Conservation (phyloP, 2,113 vertebrate species). For the Scophthalmus maximus region DNA sequence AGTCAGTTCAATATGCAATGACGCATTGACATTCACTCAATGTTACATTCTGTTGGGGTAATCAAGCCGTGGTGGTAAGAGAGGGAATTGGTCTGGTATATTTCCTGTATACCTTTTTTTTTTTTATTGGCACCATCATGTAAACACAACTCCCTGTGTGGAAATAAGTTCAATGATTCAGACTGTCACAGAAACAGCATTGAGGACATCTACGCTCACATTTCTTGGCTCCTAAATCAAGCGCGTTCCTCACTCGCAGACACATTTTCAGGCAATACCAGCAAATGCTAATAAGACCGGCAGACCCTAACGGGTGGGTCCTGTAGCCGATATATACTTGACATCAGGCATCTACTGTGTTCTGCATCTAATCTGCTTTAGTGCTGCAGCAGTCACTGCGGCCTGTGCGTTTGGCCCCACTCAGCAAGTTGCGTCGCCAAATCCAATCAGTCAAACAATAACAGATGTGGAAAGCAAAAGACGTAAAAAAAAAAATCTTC, state of each 20-base stretch:
- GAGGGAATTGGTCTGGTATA: not conserved
- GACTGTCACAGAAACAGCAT: constrained; percentile 20
- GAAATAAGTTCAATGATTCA: constrained; percentile 40
- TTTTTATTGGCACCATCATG: constrained; percentile 40
- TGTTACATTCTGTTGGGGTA: constrained; percentile 37
- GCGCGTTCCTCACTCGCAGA: constrained; percentile 6
- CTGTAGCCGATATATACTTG: constrained; percentile 6
- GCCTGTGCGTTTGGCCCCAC: constrained; percentile 2
- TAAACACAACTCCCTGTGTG: constrained; percentile 24
- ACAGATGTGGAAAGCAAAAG: constrained; percentile 2
- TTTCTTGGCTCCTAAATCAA: constrained; percentile 28
- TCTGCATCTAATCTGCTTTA: constrained; percentile 41
- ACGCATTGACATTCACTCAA: constrained; percentile 41
- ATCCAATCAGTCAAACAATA: constrained; percentile 2
- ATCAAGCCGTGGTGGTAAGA: constrained; percentile 29
- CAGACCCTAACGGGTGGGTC: constrained; percentile 16
- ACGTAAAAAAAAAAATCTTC: not conserved
- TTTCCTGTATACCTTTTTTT: constrained; percentile 12
- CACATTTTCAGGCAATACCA: constrained; percentile 17
- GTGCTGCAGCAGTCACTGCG: constrained; percentile 12
- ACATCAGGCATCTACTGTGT: constrained; percentile 1
- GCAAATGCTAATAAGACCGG: constrained; percentile 20
- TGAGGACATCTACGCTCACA: constrained; percentile 20
- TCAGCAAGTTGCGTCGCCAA: constrained; percentile 8
- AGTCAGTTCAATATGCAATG: constrained; percentile 33